A percentile compares a stretch with the other conserved stretches of the same genome.
Evolutionary conservation across 2,888 invertebrate species (phyloP).

Genomic region (Liodrosophila aerea): DNA sequence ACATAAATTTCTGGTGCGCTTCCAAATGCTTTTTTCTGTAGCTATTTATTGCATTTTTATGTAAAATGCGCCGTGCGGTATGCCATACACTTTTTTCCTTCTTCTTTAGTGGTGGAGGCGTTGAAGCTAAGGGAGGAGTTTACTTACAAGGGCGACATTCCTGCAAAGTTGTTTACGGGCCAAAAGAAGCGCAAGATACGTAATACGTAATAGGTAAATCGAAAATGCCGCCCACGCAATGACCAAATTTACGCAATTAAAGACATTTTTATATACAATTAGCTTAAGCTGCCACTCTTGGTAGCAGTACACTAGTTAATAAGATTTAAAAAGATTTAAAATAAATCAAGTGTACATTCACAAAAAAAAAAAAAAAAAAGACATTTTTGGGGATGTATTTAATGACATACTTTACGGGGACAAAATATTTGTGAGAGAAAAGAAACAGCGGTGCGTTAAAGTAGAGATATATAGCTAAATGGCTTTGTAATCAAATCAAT

Average conservation of each 20-base stretch:
- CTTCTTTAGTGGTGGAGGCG: neutral
- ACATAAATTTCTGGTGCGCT: conserved; percentile 68
- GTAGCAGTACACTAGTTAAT: too few species aligned
- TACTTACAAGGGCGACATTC: conserved; percentile 46
- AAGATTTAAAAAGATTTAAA: too few species aligned
- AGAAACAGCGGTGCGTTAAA: neutral
- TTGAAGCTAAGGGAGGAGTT: too few species aligned
- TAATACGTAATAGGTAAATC: conserved; percentile 44
- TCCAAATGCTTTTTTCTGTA: conserved; percentile 48
- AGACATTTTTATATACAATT: conserved; percentile 55
- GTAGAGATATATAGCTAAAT: conserved; percentile 11
- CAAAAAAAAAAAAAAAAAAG: too few species aligned
- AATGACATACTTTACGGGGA: conserved; percentile 46
- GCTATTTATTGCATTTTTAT: conserved; percentile 79
- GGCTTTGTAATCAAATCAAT: conserved; percentile 3
- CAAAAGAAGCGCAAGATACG: conserved; percentile 31
- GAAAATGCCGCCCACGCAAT: conserved; percentile 59
- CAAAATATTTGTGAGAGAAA: neutral
- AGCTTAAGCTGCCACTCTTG: too few species aligned
- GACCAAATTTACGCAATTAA: conserved; percentile 58
- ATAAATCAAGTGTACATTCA: too few species aligned
- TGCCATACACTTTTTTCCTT: conserved; percentile 39
- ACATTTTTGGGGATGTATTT: conserved; percentile 52
- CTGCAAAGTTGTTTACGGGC: conserved; percentile 70
- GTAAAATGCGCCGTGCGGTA: conserved; percentile 69